Base-by-base conservation (phyloP, 2,888 invertebrate genomes). In the Andrena trimmerana region DNA sequence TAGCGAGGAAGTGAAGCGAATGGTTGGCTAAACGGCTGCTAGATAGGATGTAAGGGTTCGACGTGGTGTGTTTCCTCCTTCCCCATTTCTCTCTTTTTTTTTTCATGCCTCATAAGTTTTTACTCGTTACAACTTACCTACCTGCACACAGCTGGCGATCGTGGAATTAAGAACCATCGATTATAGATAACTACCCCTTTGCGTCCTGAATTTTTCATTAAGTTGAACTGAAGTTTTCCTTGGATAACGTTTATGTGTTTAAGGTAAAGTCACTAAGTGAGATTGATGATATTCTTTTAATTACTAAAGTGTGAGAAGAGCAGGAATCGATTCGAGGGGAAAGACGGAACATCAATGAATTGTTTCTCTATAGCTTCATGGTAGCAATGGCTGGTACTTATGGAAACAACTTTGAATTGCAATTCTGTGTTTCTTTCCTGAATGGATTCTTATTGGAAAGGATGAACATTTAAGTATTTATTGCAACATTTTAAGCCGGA, bases 1-100 rank as follows among this genome's bases (percentile, higher is more conserved):
- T 73, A 65, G 76, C 60, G 67, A 42, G 59, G 66, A 62, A 81
- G 70, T 54, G 63, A 72, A 83, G 68, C 62, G 77, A 71, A 84
- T 78, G 84, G 62, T 71, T 77, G 78, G 67, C 82, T 81, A 80
- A 81, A 85, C 82, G 82, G 54, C 82, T 73, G 52, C 74, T 68
- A 62, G 65, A 72, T 69, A 73, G 73, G 73, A 68, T 57, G 50
- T 60, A 70, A 79, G 66, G 54, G 36, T 62, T 72, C 60, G 5
- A 10, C 78, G 81, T 76, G 80, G 42, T 59, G 10, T n/a, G 33
- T 48, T 48, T 16, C 59, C 65, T 59, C 59, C 31, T 24, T 72
- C 48, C 16, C 1, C 42, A 1, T 16, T 42, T 42, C n/a, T 2
- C 27, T 7, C 27, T 33, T 59, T 33, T 36, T 48, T 10, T 8